Evolutionary conservation across 2,888 invertebrate species (phyloP).

Genomic region (Baronia brevicornis): DNA sequence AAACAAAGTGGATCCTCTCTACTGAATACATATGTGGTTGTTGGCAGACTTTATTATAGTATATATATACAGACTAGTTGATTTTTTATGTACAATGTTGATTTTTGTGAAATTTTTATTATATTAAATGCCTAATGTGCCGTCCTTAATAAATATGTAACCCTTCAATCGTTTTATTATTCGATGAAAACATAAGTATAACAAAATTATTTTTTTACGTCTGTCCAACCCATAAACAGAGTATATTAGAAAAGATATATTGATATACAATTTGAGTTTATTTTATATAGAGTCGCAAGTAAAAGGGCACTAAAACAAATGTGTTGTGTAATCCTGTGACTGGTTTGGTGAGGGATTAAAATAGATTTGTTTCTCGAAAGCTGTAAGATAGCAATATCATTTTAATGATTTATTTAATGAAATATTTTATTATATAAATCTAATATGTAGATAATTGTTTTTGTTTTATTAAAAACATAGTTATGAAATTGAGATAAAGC

Average conservation of each 20-base stretch:
- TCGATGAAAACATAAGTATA: too few relatives aligned
- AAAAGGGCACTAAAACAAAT: slow-evolving; percentile 5
- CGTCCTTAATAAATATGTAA: too few relatives aligned
- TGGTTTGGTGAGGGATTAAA: slow-evolving; percentile 46
- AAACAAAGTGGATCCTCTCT: too few relatives aligned
- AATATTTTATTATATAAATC: too few relatives aligned
- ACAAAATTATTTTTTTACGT: too few relatives aligned
- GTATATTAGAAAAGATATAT: too few relatives aligned
- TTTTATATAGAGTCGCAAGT: slow-evolving; percentile 6
- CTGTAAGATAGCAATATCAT: too few relatives aligned
- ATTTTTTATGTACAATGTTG: slow-evolving; percentile 1
- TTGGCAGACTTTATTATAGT: slow-evolving; percentile 1
- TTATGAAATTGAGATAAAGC: slow-evolving; percentile 9
- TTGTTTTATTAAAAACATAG: slow-evolving; percentile 13
- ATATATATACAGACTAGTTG: slow-evolving; percentile 4
- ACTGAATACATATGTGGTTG: slow-evolving; percentile 10
- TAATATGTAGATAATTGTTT: too few relatives aligned
- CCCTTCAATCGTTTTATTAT: too few relatives aligned
- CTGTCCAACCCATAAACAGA: too few relatives aligned
- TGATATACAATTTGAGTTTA: too few relatives aligned
- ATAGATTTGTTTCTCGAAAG: slow-evolving; percentile 9
- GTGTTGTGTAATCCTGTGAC: slow-evolving; percentile 32
- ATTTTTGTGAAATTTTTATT: slow-evolving; percentile 1
- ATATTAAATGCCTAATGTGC: slow-evolving; percentile 12
- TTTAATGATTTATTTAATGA: too few relatives aligned